Evolutionary conservation across 2,888 invertebrate species (phyloP).

Genomic region (Pachycephus smyrnensis): DNA sequence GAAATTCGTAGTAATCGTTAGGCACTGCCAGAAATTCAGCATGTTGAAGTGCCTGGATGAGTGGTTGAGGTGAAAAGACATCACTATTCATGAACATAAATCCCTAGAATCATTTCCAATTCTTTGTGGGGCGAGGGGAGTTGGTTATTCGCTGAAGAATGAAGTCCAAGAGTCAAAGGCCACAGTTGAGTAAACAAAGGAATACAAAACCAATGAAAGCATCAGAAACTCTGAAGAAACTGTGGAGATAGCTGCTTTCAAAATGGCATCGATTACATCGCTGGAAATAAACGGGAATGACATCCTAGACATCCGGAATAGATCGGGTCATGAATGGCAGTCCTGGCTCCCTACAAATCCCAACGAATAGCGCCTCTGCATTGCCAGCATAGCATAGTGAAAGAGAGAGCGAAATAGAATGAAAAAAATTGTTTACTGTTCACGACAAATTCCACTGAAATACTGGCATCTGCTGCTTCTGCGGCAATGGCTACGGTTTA

Average conservation of each 20-base stretch:
- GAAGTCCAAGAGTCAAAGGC: neutral
- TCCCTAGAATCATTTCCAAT: conserved; percentile 14
- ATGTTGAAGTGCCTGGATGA: conserved; percentile 6
- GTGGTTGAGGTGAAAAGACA: conserved; percentile 4
- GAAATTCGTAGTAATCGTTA: neutral
- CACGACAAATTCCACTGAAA: neutral
- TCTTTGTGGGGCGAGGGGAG: neutral
- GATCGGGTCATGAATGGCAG: neutral
- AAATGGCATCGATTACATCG: neutral
- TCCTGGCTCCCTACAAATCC: neutral
- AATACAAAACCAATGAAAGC: neutral
- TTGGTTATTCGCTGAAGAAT: neutral
- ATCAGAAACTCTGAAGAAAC: neutral
- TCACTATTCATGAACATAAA: conserved; percentile 21
- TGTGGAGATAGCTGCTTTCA: neutral
- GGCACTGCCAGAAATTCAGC: neutral
- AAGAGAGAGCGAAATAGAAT: neutral
- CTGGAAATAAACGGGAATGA: neutral
- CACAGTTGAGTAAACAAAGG: neutral
- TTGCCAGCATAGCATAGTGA: neutral
- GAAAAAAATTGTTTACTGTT: conserved; percentile 3
- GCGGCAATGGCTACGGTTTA: neutral
- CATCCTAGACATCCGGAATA: neutral
- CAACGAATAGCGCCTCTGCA: neutral
- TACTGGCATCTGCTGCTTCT: conserved; percentile 2